These are phyloP conservation scores for Labeo rohita DNA, from an alignment of 2,113 vertebrate genomes.

Conservation along the genomic window DNA sequence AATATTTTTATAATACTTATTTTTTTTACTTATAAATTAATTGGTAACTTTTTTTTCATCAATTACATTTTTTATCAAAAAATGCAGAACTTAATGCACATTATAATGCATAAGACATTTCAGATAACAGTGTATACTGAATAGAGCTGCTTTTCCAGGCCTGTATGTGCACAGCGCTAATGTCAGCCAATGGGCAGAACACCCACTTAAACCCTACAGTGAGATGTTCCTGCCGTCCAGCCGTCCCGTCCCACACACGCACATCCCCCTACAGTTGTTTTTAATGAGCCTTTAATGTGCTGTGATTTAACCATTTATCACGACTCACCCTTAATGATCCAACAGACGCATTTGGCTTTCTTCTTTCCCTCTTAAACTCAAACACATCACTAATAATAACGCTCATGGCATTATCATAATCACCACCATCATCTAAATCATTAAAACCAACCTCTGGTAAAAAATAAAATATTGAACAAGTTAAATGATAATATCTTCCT, in stretches of 20 bases:
- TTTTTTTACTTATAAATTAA: too few species aligned
- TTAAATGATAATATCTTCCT: slow-evolving; percentile 47
- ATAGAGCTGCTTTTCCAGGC: background rate
- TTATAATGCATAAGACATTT: background rate
- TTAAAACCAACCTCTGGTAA: slow-evolving; percentile 42
- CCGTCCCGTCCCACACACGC: slow-evolving; percentile 41
- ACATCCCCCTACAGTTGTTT: slow-evolving; percentile 45
- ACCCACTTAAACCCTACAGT: slow-evolving; percentile 42
- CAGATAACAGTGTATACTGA: background rate
- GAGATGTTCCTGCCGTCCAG: background rate
- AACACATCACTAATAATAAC: slow-evolving; percentile 57
- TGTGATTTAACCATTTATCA: slow-evolving; percentile 59
- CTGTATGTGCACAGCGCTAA: background rate
- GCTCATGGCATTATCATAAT: slow-evolving; percentile 58
- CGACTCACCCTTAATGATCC: slow-evolving; percentile 57
- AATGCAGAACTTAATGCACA: background rate
- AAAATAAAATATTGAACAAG: slow-evolving; percentile 40
- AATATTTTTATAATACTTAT: too few species aligned
- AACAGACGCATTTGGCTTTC: slow-evolving; percentile 49
- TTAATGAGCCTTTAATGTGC: slow-evolving; percentile 63
- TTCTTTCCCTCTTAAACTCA: slow-evolving; percentile 42
- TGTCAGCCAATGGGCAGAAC: slow-evolving; percentile 45
- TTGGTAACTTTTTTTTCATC: too few species aligned
- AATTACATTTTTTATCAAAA: too few species aligned
- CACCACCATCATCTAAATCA: slow-evolving; percentile 56